Evolutionary conservation across 2,113 vertebrate species (phyloP).

Genomic region (Phalacrocorax pelagicus): DNA sequence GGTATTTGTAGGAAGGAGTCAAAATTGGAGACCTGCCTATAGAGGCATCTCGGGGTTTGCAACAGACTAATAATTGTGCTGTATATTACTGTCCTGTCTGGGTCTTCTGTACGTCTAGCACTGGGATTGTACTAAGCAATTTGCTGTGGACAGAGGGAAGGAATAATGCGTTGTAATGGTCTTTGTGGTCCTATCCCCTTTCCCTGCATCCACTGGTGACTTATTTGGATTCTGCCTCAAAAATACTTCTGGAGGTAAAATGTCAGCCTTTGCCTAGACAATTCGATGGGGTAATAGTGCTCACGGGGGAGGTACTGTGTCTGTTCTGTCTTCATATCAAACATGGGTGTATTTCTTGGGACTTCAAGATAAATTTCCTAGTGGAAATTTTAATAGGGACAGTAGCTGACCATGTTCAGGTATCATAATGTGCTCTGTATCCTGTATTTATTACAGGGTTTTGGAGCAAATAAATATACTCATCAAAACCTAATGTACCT

Average conservation of each 20-base stretch:
- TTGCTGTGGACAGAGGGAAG: background rate
- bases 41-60: background rate
- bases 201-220: rapidly evolving
- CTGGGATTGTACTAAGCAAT: background rate
- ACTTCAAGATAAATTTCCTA: background rate
- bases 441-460: background rate
- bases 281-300: background rate
- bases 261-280: background rate
- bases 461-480: background rate
- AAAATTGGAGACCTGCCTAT: background rate
- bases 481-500: background rate
- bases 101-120: background rate
- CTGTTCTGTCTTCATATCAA: background rate
- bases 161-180: background rate
- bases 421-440: background rate
- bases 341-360: background rate
- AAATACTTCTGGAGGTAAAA: background rate
- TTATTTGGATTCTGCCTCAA: background rate
- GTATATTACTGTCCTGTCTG: background rate
- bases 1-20: background rate
- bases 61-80: background rate
- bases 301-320: background rate
- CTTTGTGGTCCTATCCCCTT: background rate
- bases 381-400: background rate
- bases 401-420: background rate